Percentiles rank a stretch among this genome's conserved stretches.
Evolutionary conservation across 2,797 vertebrate genomes (phyloP).

Genomic region (Fringilla coelebs): DNA sequence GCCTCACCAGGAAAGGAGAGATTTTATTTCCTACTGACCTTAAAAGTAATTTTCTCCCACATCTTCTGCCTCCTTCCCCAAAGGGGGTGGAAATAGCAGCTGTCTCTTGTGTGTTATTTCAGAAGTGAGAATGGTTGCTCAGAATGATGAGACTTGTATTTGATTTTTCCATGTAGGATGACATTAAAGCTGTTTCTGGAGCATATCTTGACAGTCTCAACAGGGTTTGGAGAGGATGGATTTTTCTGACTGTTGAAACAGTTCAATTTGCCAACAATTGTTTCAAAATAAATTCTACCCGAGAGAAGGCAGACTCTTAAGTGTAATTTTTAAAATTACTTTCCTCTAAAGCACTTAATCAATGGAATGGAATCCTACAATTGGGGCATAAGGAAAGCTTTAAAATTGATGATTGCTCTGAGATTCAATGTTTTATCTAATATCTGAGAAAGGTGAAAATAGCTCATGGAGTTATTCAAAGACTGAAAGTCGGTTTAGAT

Average conservation of each 20-base stretch:
- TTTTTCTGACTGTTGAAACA: not conserved
- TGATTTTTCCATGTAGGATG: not conserved
- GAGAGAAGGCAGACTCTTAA: not conserved
- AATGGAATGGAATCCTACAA: rapidly evolving
- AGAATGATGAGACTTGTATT: not conserved
- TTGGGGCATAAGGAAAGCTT: not conserved
- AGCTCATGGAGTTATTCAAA: not conserved
- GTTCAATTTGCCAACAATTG: not conserved
- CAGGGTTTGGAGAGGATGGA: not conserved
- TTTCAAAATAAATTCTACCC: not conserved
- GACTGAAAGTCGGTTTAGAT: not conserved
- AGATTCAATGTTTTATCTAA: not conserved
- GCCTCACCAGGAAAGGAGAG: not conserved
- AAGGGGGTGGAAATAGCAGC: not conserved
- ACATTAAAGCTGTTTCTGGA: not conserved
- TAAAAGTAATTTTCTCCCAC: not conserved
- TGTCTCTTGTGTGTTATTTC: not conserved
- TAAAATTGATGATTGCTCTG: not conserved
- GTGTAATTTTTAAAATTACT: not conserved
- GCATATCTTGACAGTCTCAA: not conserved
- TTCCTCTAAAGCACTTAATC: not conserved
- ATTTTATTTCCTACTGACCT: not conserved
- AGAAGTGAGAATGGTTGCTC: not conserved
- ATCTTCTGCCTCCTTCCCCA: not conserved
- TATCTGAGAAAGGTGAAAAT: not conserved